phyloP scores from a whole-genome alignment of 1,140 invertebrate genomes.

The Tetramorium alpestre region DNA sequence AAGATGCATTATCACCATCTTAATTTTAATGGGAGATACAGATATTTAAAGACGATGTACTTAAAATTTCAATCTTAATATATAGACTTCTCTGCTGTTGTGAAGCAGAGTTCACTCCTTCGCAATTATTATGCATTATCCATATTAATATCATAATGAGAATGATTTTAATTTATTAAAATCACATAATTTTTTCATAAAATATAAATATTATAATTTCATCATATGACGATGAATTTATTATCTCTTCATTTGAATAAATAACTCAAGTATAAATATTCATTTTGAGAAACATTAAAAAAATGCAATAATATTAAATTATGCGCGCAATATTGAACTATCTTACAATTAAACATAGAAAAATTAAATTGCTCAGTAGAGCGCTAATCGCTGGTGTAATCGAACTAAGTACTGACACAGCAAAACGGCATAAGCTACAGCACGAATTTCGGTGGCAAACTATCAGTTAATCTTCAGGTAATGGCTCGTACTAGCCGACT shows the following conservation, averaged over 20 bases:
- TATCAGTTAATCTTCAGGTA: slow-evolving; percentile 38
- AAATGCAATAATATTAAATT: background rate
- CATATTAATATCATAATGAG: background rate
- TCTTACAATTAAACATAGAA: background rate
- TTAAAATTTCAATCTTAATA: background rate
- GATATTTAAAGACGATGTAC: slow-evolving; percentile 5
- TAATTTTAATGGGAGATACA: slow-evolving; percentile 13
- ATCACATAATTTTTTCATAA: no score
- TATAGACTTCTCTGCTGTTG: background rate
- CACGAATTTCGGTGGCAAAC: background rate
- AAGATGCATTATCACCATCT: background rate
- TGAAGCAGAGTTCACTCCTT: background rate
- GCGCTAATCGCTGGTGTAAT: background rate
- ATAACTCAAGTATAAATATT: background rate
- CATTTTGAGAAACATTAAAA: background rate
- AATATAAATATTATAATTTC: no score
- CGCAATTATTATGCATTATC: background rate
- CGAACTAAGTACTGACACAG: background rate
- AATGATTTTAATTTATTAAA: no score
- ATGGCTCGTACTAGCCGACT: slow-evolving; percentile 20
- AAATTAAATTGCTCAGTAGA: background rate
- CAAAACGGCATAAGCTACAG: background rate
- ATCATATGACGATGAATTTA: background rate
- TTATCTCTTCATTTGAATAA: slow-evolving; percentile 1
- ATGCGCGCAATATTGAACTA: background rate